Base-by-base conservation (phyloP, 2,113 vertebrate genomes). In the Ploceus nigricollis region DNA sequence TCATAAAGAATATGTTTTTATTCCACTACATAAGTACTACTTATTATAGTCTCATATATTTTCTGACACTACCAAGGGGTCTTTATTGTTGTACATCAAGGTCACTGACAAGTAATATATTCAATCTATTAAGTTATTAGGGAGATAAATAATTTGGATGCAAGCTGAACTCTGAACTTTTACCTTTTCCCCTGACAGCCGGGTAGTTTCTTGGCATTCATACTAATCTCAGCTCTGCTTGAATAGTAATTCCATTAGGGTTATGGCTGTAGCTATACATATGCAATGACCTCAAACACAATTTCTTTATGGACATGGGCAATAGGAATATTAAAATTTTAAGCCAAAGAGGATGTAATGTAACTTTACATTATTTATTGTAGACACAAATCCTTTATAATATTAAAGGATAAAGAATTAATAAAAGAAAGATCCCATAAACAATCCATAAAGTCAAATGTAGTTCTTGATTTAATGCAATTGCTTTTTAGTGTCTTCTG, bases 131-230 rank as follows among this genome's bases (percentile, higher is more conserved):
- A 98, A 97, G 98, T 99, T 99, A 99, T 99, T 99, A 99, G 98
- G 98, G 98, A 98, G 98, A 99, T 98, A 99, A 99, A 99, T 99
- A 99, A 99, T 99, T 98, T 98, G 98, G 98, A 98, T 98, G 97
- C 96, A 87, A 88, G 97, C 96, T 98, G 98, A 98, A 98, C 99
- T 98, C 97, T 98, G 98, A 99, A 98, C 99, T 98, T 97, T 99
- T 98, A 99, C 98, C 99, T 98, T 97, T 98, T 98, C 98, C 98
- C 98, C 98, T 82, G 57, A 94, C 94, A 95, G 98, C 97, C 95
- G 97, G 98, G 98, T 98, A 97, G 97, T 98, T 98, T 97, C 97
- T 96, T 96, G 91, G 88, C 84, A 1, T 93, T 76, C 87, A 89
- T 84, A 91, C 91, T 77, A 96, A 97, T 97, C 97, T 96, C 20